Base-by-base conservation (phyloP, 2,113 vertebrate species). In the Nestor notabilis region DNA sequence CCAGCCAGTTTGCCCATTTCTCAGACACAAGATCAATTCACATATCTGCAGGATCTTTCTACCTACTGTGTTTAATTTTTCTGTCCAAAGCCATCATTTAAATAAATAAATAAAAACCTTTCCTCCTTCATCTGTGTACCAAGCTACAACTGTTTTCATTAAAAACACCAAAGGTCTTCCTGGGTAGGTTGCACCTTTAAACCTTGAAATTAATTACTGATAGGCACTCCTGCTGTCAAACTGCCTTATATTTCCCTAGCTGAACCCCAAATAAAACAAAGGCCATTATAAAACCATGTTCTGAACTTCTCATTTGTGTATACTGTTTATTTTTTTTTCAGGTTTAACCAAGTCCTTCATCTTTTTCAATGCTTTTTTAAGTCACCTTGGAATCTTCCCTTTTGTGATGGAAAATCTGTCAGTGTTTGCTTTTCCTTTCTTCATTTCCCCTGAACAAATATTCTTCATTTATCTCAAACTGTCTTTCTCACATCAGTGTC, bases 371-470 rank as follows among this genome's bases (percentile, higher is more conserved):
- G 35, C 53, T 87, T 93, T 58, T 95, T 68, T 66, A 82, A 93
- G 92, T 95, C 88, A 90, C 72, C 83, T 94, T 93, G 90, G 95
- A 92, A 44, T 71, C 39, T 89, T 96, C 60, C 27, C 16, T 75
- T 91, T 66, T 55, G 43, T 77, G 90, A 35, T 90, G 85, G 69
- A 80, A 95, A 71, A 89, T 60, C 71, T 15, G 2, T 83, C 79
- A 93, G 58, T 27, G 78, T 95, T 95, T 86, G 15, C 72, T 93
- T 94, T 92, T 81, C 18, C 28, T 90, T 46, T 93, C 37, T 88
- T 94, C 39, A 37, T 82, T 93, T 91, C 46, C 58, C 52, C 65
- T 64, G 56, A 87, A 95, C 52, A 95, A 91, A 82, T 83, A 95
- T 85, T 95, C 27, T 44, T 83, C 63, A 90, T 96, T 83, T 94